Evolutionary conservation across 2,888 invertebrate genomes (phyloP), one percentile per base, ranked within the genome.

Genomic region (Ernsta delagoae): DNA sequence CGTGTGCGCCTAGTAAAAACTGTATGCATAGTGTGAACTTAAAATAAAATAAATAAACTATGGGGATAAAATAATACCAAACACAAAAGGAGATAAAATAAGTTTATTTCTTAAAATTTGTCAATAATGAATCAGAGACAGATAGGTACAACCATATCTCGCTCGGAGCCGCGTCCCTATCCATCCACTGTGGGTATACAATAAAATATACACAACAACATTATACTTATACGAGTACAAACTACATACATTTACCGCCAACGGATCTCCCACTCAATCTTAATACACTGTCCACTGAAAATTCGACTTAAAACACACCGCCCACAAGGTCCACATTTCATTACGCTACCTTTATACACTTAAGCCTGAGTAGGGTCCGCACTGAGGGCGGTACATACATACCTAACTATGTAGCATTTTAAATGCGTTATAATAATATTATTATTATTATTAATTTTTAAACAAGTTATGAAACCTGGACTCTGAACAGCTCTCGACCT

Each of bases 91-190:
- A 88, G 89, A 88, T 89, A 90, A 88, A 90, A 90, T 90, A 90
- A 87, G 88, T 90, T 89, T 90, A 90, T 89, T 90, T 88, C 85
- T 89, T 89, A 90, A 86, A 90, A 88, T 89, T 88, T 89, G 87
- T 89, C 89, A 89, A 87, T 88, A 81, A 79, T 79, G 83, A 84
- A 80, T 85, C 83, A 81, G 85, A 83, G 80, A 80, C 79, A 80
- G 80, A 79, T 84, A 36, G 36, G 36, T 36, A 85, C 84, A 83
- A 85, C 85, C 84, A 80, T 79, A 79, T 79, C 76, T 79, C 76
- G 75, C 77, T 76, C 67, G 79, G 78, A 75, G 67, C 72, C 72
- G 12, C 9, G 48, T 60, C 70, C 78, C 77, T 66, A 71, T 70
- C 71, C 70, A 71, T 75, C 71, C 68, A 60, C 71, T 73, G 75